Evolutionary conservation across 53 echinoderm and acorn worm species (phyloP).

Genomic region (Pentamera pediparva): DNA sequence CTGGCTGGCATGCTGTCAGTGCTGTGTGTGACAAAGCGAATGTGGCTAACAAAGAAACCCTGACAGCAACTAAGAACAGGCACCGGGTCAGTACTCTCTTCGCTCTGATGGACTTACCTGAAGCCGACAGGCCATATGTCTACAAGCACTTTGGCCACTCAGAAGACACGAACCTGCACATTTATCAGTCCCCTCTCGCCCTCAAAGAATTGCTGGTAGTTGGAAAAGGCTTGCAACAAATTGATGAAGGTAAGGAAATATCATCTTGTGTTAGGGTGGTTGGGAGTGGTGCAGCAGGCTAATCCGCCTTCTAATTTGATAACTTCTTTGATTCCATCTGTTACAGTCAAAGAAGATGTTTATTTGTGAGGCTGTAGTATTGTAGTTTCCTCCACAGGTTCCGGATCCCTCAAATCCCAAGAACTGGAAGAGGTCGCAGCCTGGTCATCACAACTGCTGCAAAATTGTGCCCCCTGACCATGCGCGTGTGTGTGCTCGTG

Average conservation of each 20-base stretch:
- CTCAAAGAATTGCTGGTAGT: conserved; percentile 57
- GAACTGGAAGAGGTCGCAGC: too few species aligned
- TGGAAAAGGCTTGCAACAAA: conserved; percentile 37
- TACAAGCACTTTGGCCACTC: conserved; percentile 74
- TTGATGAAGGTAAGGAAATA: conserved; percentile 33
- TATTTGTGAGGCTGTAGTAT: too few species aligned
- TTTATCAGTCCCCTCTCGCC: conserved; percentile 61
- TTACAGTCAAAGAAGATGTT: too few species aligned
- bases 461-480: too few species aligned
- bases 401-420: too few species aligned
- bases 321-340: too few species aligned
- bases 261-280: too few species aligned
- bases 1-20: conserved; percentile 17
- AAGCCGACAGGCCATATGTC: conserved; percentile 32
- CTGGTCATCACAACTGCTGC: too few species aligned
- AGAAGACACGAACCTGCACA: conserved; percentile 47
- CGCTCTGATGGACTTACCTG: conserved; percentile 61
- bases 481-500: too few species aligned
- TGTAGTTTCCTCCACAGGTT: too few species aligned
- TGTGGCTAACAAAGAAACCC: background rate
- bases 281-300: too few species aligned
- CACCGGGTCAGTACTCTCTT: background rate
- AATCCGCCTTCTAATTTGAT: too few species aligned
- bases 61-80: conserved; percentile 6
- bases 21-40: background rate